Conservation (phyloP, 2,888 invertebrate genomes). For the Phanerotoma sp. region DNA sequence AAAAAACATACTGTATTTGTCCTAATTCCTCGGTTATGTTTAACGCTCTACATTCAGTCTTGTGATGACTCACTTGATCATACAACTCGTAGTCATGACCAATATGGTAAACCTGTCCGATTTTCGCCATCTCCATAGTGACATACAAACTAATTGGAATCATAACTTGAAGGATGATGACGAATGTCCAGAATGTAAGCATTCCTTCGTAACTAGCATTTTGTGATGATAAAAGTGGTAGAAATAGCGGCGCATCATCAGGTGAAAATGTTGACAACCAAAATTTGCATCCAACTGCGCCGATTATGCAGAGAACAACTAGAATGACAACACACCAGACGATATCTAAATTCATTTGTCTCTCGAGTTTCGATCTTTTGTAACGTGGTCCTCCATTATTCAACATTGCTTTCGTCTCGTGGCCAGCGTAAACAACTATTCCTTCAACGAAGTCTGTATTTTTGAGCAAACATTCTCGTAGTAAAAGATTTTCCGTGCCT, state of each 20-base stretch:
- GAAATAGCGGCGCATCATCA: slow-evolving; percentile 42
- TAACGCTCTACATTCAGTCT: slow-evolving; percentile 87
- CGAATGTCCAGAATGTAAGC: slow-evolving; percentile 91
- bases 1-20: slow-evolving; percentile 92
- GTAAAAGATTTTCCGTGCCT: slow-evolving; percentile 85
- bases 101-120: slow-evolving; percentile 94
- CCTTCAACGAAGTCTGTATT: slow-evolving; percentile 97
- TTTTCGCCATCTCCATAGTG: slow-evolving; percentile 93
- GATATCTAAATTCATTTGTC: slow-evolving; percentile 93
- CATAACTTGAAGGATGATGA: slow-evolving; percentile 95
- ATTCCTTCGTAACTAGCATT: slow-evolving; percentile 75
- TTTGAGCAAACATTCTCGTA: slow-evolving; percentile 91
- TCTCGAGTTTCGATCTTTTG: slow-evolving; percentile 81
- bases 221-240: slow-evolving; percentile 70
- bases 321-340: slow-evolving; percentile 95
- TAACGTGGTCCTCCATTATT: slow-evolving; percentile 91
- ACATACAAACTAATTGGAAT: slow-evolving; percentile 97
- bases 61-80: slow-evolving; percentile 78
- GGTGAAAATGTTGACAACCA: slow-evolving; percentile 70
- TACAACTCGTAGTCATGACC: slow-evolving; percentile 87
- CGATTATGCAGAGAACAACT: slow-evolving; percentile 84
- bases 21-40: slow-evolving; percentile 98
- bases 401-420: slow-evolving; percentile 97
- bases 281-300: slow-evolving; percentile 86
- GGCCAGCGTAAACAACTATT: slow-evolving; percentile 93